These are phyloP conservation scores for Rhinogobio ventralis DNA, from an alignment of 2,797 vertebrate species.

Conservation along the genomic window DNA sequence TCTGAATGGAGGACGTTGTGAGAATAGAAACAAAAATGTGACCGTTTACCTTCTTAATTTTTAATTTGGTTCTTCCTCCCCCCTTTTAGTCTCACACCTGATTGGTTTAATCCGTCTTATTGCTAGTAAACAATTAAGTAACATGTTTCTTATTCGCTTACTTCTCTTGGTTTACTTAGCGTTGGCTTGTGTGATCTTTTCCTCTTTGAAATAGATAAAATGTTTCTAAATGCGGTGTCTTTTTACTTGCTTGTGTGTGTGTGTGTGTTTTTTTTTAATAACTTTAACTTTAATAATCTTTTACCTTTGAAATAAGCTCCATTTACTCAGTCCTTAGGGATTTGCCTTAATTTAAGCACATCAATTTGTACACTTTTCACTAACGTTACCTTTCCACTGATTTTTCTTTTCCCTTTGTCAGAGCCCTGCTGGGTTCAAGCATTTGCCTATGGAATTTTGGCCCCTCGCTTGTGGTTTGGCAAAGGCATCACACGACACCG, in stretches of 20 bases:
- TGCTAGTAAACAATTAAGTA: constrained; percentile 34
- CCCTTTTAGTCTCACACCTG: constrained; percentile 10
- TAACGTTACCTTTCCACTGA: constrained; percentile 54
- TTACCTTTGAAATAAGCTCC: constrained; percentile 21
- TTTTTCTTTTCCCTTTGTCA: constrained; percentile 45
- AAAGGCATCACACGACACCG: constrained; percentile 82
- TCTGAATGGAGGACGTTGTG: constrained; percentile 37
- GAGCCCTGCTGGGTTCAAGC: constrained; percentile 77
- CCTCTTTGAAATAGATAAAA: constrained; percentile 13
- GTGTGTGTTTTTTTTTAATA: background rate
- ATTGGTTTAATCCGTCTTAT: constrained; percentile 40
- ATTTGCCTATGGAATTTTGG: constrained; percentile 85
- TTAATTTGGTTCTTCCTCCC: constrained; percentile 2
- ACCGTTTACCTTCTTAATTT: constrained; percentile 40
- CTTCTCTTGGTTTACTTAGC: constrained; percentile 10
- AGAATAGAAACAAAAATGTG: constrained; percentile 24
- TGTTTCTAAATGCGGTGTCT: constrained; percentile 20
- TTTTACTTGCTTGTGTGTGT: background rate
- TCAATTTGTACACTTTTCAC: constrained; percentile 56
- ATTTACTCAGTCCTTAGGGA: constrained; percentile 18
- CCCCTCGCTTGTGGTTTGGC: constrained; percentile 88
- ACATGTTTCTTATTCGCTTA: constrained; percentile 29
- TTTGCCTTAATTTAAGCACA: constrained; percentile 43
- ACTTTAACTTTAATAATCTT: background rate
- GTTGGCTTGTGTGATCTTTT: constrained; percentile 36